A percentile compares a stretch with the other conserved stretches of the same genome.
These are phyloP conservation scores for Halichoerus grypus DNA, from an alignment of 2,113 vertebrate genomes.

Conservation along the genomic window DNA sequence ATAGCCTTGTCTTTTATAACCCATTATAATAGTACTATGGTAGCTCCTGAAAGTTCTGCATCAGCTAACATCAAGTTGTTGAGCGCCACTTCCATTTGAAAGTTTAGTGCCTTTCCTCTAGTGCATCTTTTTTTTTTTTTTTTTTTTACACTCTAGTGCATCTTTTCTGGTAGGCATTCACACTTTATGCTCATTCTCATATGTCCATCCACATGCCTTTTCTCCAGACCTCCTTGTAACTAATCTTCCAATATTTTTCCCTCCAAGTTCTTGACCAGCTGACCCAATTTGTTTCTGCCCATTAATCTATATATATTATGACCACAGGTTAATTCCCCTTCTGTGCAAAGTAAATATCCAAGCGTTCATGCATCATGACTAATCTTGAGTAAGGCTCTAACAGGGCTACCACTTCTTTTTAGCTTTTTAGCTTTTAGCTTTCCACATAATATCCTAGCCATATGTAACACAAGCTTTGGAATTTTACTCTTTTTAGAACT, in stretches of 20 bases:
- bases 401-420: not conserved
- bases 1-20: not conserved
- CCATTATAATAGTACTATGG: not conserved
- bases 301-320: not conserved
- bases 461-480: not conserved
- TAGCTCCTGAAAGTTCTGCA: not conserved
- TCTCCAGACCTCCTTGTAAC: not conserved
- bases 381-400: not conserved
- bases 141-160: not conserved
- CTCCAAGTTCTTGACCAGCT: not conserved
- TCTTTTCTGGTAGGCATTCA: not conserved
- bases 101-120: not conserved
- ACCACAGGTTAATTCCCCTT: not conserved
- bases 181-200: not conserved
- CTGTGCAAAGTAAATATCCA: not conserved
- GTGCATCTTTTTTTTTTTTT: not conserved
- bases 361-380: not conserved
- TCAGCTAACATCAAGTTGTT: not conserved
- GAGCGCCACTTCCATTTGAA: not conserved
- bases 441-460: not conserved
- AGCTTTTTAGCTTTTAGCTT: not conserved
- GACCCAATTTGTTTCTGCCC: not conserved
- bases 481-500: not conserved
- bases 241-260: not conserved
- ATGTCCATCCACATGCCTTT: not conserved